Evolutionary conservation across 2,113 vertebrate genomes (phyloP).

Genomic region (Eubucco bourcierii): DNA sequence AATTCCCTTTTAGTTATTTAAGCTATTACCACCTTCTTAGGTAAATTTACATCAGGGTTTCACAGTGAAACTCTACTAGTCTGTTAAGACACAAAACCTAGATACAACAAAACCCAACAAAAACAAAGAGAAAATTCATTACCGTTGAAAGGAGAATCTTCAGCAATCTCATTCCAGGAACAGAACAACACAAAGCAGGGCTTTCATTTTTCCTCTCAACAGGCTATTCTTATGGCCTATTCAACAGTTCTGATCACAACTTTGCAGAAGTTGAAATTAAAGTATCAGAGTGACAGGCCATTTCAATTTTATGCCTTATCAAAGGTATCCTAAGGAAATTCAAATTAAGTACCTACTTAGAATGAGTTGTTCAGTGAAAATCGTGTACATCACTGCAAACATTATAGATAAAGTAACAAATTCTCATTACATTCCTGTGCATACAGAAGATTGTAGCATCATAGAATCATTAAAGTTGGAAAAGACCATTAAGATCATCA

Average conservation of each 20-base stretch:
- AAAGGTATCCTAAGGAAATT: not conserved
- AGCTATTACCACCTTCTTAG: not conserved
- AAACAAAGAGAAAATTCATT: not conserved
- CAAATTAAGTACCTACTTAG: not conserved
- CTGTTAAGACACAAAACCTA: not conserved
- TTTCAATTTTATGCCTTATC: not conserved
- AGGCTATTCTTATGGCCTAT: not conserved
- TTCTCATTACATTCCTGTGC: not conserved
- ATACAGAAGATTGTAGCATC: not conserved
- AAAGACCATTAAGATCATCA: no score
- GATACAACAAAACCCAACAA: not conserved
- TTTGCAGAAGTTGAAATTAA: not conserved
- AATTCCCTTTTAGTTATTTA: not conserved
- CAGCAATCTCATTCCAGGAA: not conserved
- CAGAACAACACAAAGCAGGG: not conserved
- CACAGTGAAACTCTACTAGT: not conserved
- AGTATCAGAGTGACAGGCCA: not conserved
- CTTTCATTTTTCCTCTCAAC: not conserved
- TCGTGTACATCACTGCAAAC: not conserved
- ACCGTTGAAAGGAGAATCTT: not conserved
- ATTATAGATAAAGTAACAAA: not conserved
- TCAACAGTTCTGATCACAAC: not conserved
- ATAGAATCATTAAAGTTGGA: no score
- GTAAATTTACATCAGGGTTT: not conserved
- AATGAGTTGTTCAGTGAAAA: not conserved